A percentile compares a stretch with the other conserved stretches of the same genome.
These are phyloP conservation scores for Panagrolaimus sp. DNA, from an alignment of 1,140 invertebrate genomes.

Conservation along the genomic window DNA sequence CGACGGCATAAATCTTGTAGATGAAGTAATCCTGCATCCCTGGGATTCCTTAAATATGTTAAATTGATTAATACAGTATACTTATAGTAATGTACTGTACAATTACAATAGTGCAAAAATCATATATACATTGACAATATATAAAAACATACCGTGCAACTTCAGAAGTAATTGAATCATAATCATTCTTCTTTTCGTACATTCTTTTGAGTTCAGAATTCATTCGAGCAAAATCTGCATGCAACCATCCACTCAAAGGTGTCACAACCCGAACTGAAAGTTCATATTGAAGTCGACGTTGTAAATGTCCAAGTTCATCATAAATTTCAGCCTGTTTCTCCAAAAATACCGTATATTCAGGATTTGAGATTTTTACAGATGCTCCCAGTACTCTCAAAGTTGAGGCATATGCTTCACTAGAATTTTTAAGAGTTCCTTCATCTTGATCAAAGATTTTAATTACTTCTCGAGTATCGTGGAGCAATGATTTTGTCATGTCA, in stretches of 20 bases:
- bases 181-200: not conserved
- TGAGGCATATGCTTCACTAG: not conserved
- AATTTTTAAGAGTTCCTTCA: slow-evolving; percentile 1
- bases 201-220: not conserved
- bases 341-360: slow-evolving; percentile 2
- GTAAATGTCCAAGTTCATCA: slow-evolving; percentile 6
- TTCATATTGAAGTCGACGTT: not conserved
- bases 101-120: too few relatives aligned
- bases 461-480: not conserved
- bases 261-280: not conserved
- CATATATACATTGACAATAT: too few relatives aligned
- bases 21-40: not conserved
- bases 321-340: not conserved
- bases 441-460: not conserved
- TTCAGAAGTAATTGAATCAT: not conserved
- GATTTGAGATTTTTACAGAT: not conserved
- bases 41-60: too few relatives aligned
- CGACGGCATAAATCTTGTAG: not conserved
- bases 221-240: not conserved
- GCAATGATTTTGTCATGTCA: not conserved
- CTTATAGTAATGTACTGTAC: too few relatives aligned
- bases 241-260: not conserved
- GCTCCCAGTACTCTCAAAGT: not conserved
- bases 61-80: too few relatives aligned
- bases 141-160: not conserved